These are phyloP conservation scores for Anthoptus insignis DNA, from an alignment of 2,888 invertebrate genomes.

Conservation along the genomic window DNA sequence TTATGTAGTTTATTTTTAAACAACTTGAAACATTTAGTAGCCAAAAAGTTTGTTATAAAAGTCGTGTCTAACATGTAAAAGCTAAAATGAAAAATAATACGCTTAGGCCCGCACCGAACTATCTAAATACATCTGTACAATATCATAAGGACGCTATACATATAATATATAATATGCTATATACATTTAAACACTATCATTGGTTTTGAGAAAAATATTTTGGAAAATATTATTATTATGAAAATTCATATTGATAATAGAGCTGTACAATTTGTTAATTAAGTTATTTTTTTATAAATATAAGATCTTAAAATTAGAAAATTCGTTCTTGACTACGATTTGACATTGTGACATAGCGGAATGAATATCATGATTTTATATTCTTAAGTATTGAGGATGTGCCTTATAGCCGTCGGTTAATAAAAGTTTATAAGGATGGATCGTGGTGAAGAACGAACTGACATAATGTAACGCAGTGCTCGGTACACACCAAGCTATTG, in stretches of 20 bases:
- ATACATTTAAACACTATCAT: conserved; percentile 58
- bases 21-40: too few relatives aligned
- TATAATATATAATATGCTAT: conserved; percentile 61
- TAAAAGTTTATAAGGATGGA: not conserved
- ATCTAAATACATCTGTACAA: conserved; percentile 61
- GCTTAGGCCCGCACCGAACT: conserved; percentile 50
- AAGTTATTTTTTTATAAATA: conserved; percentile 37
- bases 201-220: conserved; percentile 70
- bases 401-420: not conserved
- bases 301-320: conserved; percentile 12
- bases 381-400: not conserved
- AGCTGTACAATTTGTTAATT: conserved; percentile 65
- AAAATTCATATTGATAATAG: conserved; percentile 55
- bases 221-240: conserved; percentile 50
- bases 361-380: not conserved
- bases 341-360: not conserved
- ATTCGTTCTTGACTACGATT: conserved; percentile 12
- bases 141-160: conserved; percentile 53
- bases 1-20: too few relatives aligned
- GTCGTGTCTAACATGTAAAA: conserved; percentile 8
- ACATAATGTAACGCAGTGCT: not conserved
- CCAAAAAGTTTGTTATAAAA: too few relatives aligned
- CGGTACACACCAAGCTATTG: conserved; percentile 55
- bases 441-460: conserved; percentile 4
- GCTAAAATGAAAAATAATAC: conserved; percentile 39